Percentiles rank a stretch among this genome's conserved stretches.
Evolutionary conservation across 2,888 invertebrate species (phyloP).

Genomic region (Bimastos eiseni): DNA sequence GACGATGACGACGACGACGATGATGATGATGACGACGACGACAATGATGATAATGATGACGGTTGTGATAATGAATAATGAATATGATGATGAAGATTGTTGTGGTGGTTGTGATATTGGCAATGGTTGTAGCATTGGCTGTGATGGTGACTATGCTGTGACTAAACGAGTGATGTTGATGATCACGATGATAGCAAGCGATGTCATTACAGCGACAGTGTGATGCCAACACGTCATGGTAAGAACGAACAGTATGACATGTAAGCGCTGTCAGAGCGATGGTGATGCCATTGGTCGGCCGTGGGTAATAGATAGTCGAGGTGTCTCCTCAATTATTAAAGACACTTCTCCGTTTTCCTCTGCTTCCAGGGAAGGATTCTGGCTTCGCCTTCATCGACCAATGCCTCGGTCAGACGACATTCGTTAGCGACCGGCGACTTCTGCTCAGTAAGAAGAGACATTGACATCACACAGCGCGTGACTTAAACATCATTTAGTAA

Average conservation of each 20-base stretch:
- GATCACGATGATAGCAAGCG: no score
- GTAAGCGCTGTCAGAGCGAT: neutral
- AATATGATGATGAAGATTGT: no score
- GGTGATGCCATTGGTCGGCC: neutral
- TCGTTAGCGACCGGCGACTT: neutral
- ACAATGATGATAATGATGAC: no score
- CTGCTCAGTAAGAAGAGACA: constrained; percentile 14
- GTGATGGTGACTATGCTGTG: no score
- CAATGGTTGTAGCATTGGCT: no score
- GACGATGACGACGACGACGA: neutral
- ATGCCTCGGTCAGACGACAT: neutral
- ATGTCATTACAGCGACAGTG: neutral
- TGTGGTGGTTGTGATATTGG: no score
- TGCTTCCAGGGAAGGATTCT: neutral
- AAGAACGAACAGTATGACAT: no score
- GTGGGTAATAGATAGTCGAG: neutral
- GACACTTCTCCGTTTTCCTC: neutral
- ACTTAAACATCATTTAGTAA: neutral
- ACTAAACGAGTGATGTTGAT: neutral
- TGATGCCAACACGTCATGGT: neutral
- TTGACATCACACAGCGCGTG: neutral
- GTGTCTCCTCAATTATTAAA: neutral
- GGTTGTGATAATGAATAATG: no score
- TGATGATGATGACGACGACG: no score
- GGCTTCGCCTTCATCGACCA: constrained; percentile 22